Conservation (phyloP, 1,140 invertebrate species). For the Holcopasites calliopsidis region DNA sequence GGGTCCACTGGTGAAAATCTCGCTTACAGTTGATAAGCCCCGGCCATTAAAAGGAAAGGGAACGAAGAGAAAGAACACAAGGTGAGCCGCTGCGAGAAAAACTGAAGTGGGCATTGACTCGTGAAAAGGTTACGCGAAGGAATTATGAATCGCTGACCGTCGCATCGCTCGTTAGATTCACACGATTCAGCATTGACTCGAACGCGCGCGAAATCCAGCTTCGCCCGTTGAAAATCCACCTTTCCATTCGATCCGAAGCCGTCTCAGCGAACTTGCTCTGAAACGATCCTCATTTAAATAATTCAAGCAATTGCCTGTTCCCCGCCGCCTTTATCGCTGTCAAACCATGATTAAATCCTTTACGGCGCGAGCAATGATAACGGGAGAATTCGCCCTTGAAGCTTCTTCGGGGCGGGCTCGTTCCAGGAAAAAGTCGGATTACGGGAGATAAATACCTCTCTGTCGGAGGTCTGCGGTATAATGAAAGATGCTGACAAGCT, state of each 20-base stretch:
- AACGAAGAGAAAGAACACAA: neutral
- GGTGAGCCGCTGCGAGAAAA: neutral
- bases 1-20: conserved; percentile 9
- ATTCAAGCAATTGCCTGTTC: conserved; percentile 11
- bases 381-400: neutral
- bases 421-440: neutral
- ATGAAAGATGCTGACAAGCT: conserved; percentile 6
- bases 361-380: neutral
- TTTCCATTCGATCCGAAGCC: neutral
- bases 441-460: neutral
- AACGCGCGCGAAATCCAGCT: neutral
- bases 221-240: neutral
- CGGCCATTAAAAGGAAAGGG: neutral
- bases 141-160: conserved; percentile 22
- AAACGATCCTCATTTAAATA: conserved; percentile 23
- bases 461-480: neutral
- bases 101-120: conserved; percentile 20
- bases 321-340: neutral
- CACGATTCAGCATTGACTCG: conserved; percentile 9
- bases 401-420: too few relatives aligned
- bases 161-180: conserved; percentile 16
- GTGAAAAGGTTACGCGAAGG: conserved; percentile 15
- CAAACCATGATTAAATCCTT: conserved; percentile 3
- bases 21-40: neutral
- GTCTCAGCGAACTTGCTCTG: neutral